Evolutionary conservation across 2,888 invertebrate genomes (phyloP), one percentile per base, ranked within the genome.

Genomic region (Euzetes globulus): DNA sequence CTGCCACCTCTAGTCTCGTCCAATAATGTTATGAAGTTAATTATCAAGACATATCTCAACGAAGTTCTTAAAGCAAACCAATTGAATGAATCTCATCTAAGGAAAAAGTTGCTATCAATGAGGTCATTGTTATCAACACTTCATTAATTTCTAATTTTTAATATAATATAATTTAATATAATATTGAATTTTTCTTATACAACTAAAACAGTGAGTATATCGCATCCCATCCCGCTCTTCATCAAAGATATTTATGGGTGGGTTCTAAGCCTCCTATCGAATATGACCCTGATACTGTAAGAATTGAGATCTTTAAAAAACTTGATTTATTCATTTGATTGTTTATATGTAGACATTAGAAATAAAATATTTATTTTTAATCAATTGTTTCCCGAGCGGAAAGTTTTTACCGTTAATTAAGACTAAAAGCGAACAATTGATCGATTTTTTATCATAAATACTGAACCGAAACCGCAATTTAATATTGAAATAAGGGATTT

Each of bases 21-120:
- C 4, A 74, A 74, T 41, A 71, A 74, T 70, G 70, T 74, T 13
- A 74, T 88, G 82, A 75, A 75, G 33, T 73, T 75, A 22, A 75
- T 75, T 19, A 73, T 75, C n/a, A 70, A 52, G 50, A 60, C 73
- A 19, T 75, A 75, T 50, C 71, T 75, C 6, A 37, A 75, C 55
- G 71, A 75, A 45, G 25, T 75, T 17, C n/a, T 75, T 17, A 41
- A 75, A 13, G 37, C 33, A 27, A 65, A 29, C 11, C n/a, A 47
- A 17, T 27, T 75, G 6, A 52, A 27, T 55, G 25, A 22, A 41
- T 27, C 65, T 13, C 52, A 72, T 25, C 19, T 75, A 29, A 75
- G 55, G 22, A 29, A n/a, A 9, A 74, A 73, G 22, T 41, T 75
- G 33, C 13, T 50, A 15, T 25, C 25, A 6, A 52, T 75, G 72